These are phyloP conservation scores for Falco columbarius DNA, from an alignment of 2,797 vertebrate species.

Conservation along the genomic window DNA sequence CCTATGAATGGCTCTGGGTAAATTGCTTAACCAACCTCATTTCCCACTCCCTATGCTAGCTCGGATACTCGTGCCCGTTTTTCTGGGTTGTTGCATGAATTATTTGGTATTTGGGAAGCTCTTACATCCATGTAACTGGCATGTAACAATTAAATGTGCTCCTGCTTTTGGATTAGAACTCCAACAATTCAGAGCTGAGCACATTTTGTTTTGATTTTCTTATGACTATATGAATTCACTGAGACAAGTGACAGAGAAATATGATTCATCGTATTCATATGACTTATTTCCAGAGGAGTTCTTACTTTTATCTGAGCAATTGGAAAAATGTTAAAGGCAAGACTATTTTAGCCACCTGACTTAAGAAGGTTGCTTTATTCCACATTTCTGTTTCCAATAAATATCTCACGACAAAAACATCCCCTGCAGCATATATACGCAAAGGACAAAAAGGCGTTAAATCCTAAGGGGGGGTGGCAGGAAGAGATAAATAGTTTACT, in stretches of 20 bases:
- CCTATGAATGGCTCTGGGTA: not conserved
- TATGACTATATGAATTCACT: not conserved
- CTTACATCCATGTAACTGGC: not conserved
- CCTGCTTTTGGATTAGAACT: not conserved
- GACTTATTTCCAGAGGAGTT: not conserved
- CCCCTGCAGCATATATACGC: not conserved
- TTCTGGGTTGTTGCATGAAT: not conserved
- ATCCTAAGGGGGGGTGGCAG: not conserved
- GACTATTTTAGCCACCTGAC: not conserved
- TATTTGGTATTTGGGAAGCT: not conserved
- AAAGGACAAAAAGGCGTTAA: constrained; percentile 60
- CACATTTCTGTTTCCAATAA: constrained; percentile 50
- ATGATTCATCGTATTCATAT: not conserved
- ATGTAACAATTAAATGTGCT: not conserved
- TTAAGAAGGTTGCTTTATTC: constrained; percentile 1
- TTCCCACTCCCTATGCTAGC: not conserved
- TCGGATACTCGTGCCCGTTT: not conserved
- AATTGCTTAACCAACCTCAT: not conserved
- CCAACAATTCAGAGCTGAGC: not conserved
- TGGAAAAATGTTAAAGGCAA: not conserved
- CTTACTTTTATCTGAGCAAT: constrained; percentile 2
- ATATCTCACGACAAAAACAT: constrained; percentile 29
- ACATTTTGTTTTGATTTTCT: constrained; percentile 12
- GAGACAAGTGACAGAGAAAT: not conserved
- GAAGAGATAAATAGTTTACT: constrained; percentile 72